Base-by-base conservation (phyloP, 2,797 vertebrate genomes). In the Alosa sapidissima region DNA sequence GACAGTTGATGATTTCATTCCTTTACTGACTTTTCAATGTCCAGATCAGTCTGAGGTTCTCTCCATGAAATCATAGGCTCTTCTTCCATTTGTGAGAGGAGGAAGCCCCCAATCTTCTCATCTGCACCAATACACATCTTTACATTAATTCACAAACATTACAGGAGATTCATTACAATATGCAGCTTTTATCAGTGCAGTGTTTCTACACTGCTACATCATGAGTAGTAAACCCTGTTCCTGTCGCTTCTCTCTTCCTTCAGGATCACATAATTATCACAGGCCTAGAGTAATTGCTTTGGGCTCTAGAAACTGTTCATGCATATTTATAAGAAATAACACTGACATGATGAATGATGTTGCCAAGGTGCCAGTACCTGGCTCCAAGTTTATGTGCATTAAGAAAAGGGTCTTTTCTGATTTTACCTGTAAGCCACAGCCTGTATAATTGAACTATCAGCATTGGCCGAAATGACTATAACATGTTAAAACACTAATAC, bases 11-110 rank as follows among this genome's bases (percentile, higher is more conserved):
- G 4, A 45, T 21, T 78, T 47, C 14, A 41, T 41, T 13, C 21
- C 10, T 6, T 13, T 72, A 84, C 83, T 84, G 3, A 75, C 87
- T 75, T 88, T 3, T 84, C 19, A 33, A 85, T 45, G 51, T 84
- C 82, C 81, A 81, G 47, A 6, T 49, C 82, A 48, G 47, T 21
- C 8, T 13, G 47, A 24, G 24, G 52, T 24, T 81, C 19, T 58
- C 86, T 78, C 72, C 60, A 82, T 11, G 8, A 19, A 4, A 28
- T 60, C 82, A 82, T 83, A 1, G 84, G 52, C 28, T 82, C 55
- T 60, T 33, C 78, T 21, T 87, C 41, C 81, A 54, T 65, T 1
- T 60, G 65, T 60, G 21, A 19, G 41, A 78, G 47, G 52, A 0
- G 0, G n/a, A 58, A 19, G 11, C 13, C 84, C 28, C 10, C 24